Conservation (phyloP, 2,888 invertebrate genomes). For the Parnassius apollo region DNA sequence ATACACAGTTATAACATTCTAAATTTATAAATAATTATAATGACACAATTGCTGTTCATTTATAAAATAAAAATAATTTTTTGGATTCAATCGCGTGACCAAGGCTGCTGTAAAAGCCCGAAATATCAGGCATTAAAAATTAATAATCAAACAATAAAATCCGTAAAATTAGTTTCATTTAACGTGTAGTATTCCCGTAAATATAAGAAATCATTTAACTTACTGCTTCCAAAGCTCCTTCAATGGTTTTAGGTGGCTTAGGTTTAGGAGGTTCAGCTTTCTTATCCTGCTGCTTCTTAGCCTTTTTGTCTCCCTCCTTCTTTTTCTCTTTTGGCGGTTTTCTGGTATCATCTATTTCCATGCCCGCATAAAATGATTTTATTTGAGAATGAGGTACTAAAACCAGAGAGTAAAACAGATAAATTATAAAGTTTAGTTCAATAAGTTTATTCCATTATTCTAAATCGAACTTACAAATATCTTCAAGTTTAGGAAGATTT, state of each 20-base stretch:
- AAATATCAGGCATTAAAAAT: no score
- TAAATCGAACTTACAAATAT: slow-evolving; percentile 83
- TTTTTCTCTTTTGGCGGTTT: slow-evolving; percentile 79
- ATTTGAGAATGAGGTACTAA: slow-evolving; percentile 86
- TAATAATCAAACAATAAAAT: no score
- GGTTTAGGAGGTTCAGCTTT: slow-evolving; percentile 79
- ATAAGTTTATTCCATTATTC: not conserved
- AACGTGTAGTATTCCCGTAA: no score
- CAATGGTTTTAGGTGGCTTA: slow-evolving; percentile 84
- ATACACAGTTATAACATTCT: no score
- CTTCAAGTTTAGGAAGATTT: slow-evolving; percentile 87
- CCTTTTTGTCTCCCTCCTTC: slow-evolving; percentile 67
- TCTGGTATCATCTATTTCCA: slow-evolving; percentile 83
- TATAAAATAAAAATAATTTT: no score
- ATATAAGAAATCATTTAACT: slow-evolving; percentile 25
- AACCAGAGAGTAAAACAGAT: slow-evolving; percentile 33
- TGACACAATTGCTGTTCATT: no score
- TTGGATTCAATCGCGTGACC: no score
- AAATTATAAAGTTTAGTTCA: not conserved
- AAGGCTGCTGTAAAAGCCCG: no score
- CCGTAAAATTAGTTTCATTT: no score
- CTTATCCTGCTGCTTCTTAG: slow-evolving; percentile 76
- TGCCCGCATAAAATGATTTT: slow-evolving; percentile 83
- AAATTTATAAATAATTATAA: no score
- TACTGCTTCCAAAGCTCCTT: slow-evolving; percentile 83